Evolutionary conservation across 2,113 vertebrate species (phyloP), one percentile per base, ranked within the genome.

Genomic region (Lagenorhynchus albirostris): DNA sequence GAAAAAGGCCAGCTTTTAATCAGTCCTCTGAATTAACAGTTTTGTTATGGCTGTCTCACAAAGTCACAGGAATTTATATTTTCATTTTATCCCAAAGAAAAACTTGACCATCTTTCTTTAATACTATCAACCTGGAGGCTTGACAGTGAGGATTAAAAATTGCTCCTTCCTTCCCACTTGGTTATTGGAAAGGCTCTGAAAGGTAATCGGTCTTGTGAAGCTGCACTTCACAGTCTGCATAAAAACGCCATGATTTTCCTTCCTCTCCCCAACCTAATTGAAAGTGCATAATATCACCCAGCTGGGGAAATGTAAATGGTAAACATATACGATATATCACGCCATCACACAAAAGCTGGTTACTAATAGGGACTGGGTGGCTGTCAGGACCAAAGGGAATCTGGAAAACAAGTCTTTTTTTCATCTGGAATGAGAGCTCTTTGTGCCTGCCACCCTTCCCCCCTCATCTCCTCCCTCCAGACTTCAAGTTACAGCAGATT

Each of bases 141-240:
- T 99, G 98, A 99, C 98, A 99, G 98, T 98, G 99, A 99, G 98
- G 99, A 99, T 99, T 99, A 99, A 99, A 98, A 99, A 98, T 98
- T 98, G 98, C 97, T 98, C 98, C 98, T 98, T 98, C 98, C 95
- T 99, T 98, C 96, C 98, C 97, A 98, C 98, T 99, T 98, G 97
- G 98, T 98, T 99, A 99, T 98, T 99, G 99, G 98, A 99, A 99
- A 99, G 98, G 93, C 98, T 98, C 98, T 98, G 98, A 99, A 98
- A 99, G 98, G 99, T 98, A 99, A 99, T 99, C 98, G 98, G 98
- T 99, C 99, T 99, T 99, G 95, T 97, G 98, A 98, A 98, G 98
- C 98, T 97, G 98, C 97, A 98, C 98, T 98, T 98, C 98, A 98
- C 95, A 98, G 98, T 97, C 98, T 98, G 99, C 98, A 99, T 99